Base-by-base conservation (phyloP, 2,888 invertebrate genomes). In the Euzetes globulus region DNA sequence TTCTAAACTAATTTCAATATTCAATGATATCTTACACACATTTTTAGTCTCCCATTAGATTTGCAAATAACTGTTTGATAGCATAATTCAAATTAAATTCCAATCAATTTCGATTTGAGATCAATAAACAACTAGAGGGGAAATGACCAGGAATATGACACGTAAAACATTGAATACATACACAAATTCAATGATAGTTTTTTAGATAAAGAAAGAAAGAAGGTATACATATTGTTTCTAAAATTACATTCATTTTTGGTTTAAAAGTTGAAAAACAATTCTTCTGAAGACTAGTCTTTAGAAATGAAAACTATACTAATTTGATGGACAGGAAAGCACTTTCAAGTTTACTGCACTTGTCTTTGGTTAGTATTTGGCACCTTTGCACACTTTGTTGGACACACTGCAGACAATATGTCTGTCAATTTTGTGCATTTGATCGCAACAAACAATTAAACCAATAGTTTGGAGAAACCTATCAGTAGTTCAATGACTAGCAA, bases 301-400 rank as follows among this genome's bases (percentile, higher is more conserved):
- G 22, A 11, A 7, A 7, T 27, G 6, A 50, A 19, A n/a, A 50
- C 3, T 27, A 27, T 0, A 22, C 15, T 27, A 58, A 58, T 29
- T 29, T 58, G 58, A 58, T 58, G 58, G 58, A 19, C 58, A 58
- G 27, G 60, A 33, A 65, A 37, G 63, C 37, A 65, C 37, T 22
- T 11, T 19, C 17, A 19, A 65, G 37, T 65, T 60, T 60, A 70
- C 70, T 70, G 70, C 45, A 70, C 47, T 70, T 47, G 47, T 70
- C 70, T 70, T 70, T 68, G 68, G 68, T 68, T 19, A 68, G 45
- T 68, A 17, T 68, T 70, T 70, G 70, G 37, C 47, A 70, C 70
- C 5, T 11, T 65, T 37, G 17, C 37, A 37, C 19, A 19, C 19
- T 37, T 33, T 29, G 5, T 33, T 33, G 22, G 15, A 17, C 27